Conservation (phyloP, 2,888 invertebrate genomes). For the Siphonodentalium dalli region DNA sequence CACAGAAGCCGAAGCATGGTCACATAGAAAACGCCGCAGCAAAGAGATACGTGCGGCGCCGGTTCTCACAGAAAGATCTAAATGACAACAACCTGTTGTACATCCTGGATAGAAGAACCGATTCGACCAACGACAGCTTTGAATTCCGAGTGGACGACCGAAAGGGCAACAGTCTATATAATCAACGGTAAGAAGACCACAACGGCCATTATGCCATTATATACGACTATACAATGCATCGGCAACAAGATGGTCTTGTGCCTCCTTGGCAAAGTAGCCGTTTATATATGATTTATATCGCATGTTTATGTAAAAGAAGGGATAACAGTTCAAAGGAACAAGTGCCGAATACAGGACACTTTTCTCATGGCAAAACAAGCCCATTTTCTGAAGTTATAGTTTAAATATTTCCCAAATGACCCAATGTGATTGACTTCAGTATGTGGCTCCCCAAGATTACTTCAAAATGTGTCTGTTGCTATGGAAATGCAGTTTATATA, state of each 20-base stretch:
- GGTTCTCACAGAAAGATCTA: slow-evolving; percentile 61
- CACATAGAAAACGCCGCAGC: slow-evolving; percentile 57
- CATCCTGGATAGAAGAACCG: slow-evolving; percentile 46
- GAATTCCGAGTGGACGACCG: slow-evolving; percentile 55
- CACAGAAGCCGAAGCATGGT: slow-evolving; percentile 52
- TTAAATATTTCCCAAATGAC: too few relatives aligned
- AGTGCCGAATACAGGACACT: too few relatives aligned
- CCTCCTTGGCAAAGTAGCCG: too few relatives aligned
- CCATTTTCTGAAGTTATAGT: too few relatives aligned
- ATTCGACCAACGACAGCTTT: slow-evolving; percentile 56
- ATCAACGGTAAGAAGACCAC: slow-evolving; percentile 43
- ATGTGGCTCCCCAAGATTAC: too few relatives aligned
- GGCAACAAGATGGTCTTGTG: not conserved
- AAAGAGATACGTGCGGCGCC: slow-evolving; percentile 50
- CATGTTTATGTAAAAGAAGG: too few relatives aligned
- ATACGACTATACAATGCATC: not conserved
- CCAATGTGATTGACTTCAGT: too few relatives aligned
- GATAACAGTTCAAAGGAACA: too few relatives aligned
- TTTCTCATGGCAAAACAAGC: too few relatives aligned
- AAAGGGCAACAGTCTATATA: slow-evolving; percentile 53
- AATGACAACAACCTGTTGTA: slow-evolving; percentile 56
- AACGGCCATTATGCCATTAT: not conserved
- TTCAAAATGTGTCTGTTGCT: too few relatives aligned
- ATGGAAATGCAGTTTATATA: too few relatives aligned
- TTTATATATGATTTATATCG: too few relatives aligned